Percentiles rank a stretch among this genome's conserved stretches.
Evolutionary conservation across 2,797 vertebrate genomes (phyloP).

Genomic region (Chaunax sp.): DNA sequence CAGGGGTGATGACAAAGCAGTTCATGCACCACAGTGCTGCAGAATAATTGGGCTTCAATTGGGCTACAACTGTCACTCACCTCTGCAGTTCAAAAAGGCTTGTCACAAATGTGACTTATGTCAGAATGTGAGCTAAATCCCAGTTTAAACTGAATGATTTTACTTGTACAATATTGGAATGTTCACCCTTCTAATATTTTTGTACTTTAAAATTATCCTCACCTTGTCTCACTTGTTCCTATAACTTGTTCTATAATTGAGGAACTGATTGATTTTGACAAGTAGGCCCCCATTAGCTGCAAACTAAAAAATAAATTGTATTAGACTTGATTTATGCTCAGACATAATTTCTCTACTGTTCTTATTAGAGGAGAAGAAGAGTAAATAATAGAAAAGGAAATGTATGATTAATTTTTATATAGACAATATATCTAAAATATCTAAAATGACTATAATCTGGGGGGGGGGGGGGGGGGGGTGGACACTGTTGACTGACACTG

Average conservation of each 20-base stretch:
- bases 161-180: conserved; percentile 1
- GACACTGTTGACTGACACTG: neutral
- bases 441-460: neutral
- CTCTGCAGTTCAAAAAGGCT: conserved; percentile 16
- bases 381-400: neutral
- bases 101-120: conserved; percentile 19
- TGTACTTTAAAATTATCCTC: conserved; percentile 1
- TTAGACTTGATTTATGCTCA: no score
- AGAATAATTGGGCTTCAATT: conserved; percentile 47
- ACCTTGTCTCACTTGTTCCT: neutral
- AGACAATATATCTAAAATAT: no score
- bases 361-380: neutral
- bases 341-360: neutral
- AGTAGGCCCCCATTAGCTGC: neutral
- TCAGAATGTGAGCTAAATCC: conserved; percentile 17
- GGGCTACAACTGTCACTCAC: conserved; percentile 46
- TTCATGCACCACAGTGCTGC: conserved; percentile 24
- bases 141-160: conserved; percentile 11
- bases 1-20: conserved; percentile 48
- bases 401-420: neutral
- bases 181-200: neutral
- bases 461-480: no score
- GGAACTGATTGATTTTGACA: neutral
- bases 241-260: neutral
- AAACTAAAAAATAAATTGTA: neutral